Evolutionary conservation across 2,113 vertebrate genomes (phyloP), one percentile per base, ranked within the genome.

Genomic region (Tachysurus vachellii): DNA sequence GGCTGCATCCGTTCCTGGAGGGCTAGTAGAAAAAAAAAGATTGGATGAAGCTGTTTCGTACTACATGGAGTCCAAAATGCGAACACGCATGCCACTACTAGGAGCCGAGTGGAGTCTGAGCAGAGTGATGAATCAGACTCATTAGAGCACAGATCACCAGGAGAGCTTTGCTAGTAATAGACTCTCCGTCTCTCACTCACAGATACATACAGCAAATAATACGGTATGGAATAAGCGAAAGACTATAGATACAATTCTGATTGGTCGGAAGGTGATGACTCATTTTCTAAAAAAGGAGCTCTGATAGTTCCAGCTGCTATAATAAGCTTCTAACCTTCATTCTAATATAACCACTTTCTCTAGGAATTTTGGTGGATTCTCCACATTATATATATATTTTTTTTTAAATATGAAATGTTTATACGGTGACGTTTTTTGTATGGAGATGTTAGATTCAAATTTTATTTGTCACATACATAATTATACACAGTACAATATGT

Each of bases 181-280:
- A 17, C 21, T 80, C 53, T 80, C 59, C 11, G 31, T 36, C 61
- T 53, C 75, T 53, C n/a, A 54, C 5, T 28, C 56, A 50, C 50
- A 19, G 44, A 36, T 79, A 50, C 64, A 47, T 77, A 79, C 31
- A 59, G 79, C 79, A 79, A 79, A 79, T 79, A 85, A 79, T 66
- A 54, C 70, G 53, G 57, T 73, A 71, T 84, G n/a, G 12, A 70
- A 68, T 26, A 71, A 56, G 53, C 31, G 12, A 71, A 50, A 50
- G 17, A 44, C 2, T 21, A 23, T 21, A 44, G 0, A 73, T 47
- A 23, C 21, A 13, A 28, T 77, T 28, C 47, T 77, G 28, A 77
- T 77, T 53, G 75, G 47, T 77, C 26, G 13, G 75, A 28, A 14
- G 23, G 44, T 50, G 42, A 50, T 76, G 44, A 21, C 44, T 71